Base-by-base conservation (phyloP, 1,140 invertebrate species). In the Dendrolimus punctatus region DNA sequence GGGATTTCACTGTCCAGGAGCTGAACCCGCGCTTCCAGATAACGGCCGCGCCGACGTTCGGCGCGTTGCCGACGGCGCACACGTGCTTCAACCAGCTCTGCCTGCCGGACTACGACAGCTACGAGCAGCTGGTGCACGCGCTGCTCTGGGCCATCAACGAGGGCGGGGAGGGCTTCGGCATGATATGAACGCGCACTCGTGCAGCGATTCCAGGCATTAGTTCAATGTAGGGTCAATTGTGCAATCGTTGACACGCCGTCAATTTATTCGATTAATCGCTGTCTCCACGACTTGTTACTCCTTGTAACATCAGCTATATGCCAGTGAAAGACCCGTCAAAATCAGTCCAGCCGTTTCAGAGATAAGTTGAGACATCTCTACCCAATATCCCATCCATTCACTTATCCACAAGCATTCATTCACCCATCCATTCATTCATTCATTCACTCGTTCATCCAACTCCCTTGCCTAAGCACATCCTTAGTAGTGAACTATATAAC, bases 61-160 rank as follows among this genome's bases (percentile, higher is more conserved):
- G 95, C 44, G 95, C 94, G 77, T 87, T 98, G 71, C 96, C 96
- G 43, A 97, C 96, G 23, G 96, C 96, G 46, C 96, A 98, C 82
- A 98, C 96, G 46, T 98, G 96, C 89, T 98, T 98, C 85, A 98
- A 98, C 91, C 96, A 98, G 87, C 90, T 99, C 44, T 98, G 96
- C 87, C 89, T 99, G 69, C 96, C 97, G 10, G 95, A 97, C 84
- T 98, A 98, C 86, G 96, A 98, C 71, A 93, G 91, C 67, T 98
- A 97, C 82, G 96, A 98, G 87, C 94, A 96, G 64, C 96, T 99
- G 69, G 96, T 98, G 71, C 93, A 94, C 77, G 93, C 95, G 39
- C 88, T 98, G 45, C 89, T 98, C 38, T 88, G 97, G 71, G 96
- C 97, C 56, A 97, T 98, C 72, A 98, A 94, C 78, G 97, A 99